phyloP scores from a whole-genome alignment of 30 jellyfish, hydroid and myxozoan genomes.

The Cassiopea andromeda region DNA sequence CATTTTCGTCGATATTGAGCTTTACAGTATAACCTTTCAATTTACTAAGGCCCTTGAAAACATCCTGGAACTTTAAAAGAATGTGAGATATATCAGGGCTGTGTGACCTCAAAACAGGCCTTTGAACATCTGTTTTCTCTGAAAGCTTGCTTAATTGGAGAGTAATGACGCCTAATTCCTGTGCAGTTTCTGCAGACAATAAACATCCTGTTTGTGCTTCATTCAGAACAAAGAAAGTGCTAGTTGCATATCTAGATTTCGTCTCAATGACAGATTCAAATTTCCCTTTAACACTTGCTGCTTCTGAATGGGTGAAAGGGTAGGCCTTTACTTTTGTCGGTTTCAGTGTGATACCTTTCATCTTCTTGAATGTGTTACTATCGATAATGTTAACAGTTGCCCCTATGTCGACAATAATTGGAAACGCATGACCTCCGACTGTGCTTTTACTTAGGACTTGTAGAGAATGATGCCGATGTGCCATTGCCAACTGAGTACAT shows the following conservation, averaged over 20 bases:
- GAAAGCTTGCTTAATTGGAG: slow-evolving; percentile 1
- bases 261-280: slow-evolving; percentile 21
- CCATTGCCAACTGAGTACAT: too few relatives aligned
- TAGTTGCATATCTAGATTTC: slow-evolving; percentile 7
- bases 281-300: slow-evolving; percentile 8
- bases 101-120: neutral
- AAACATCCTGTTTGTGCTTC: neutral
- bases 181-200: slow-evolving; percentile 8
- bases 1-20: too few relatives aligned
- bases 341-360: neutral
- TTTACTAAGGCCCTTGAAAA: slow-evolving; percentile 22
- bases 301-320: neutral
- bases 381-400: neutral
- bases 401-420: neutral
- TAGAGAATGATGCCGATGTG: too few relatives aligned
- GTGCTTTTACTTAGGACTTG: too few relatives aligned
- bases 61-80: neutral
- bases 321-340: neutral
- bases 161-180: slow-evolving; percentile 7
- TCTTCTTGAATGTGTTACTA: neutral
- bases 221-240: slow-evolving; percentile 11
- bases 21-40: neutral
- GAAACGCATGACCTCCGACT: too few relatives aligned
- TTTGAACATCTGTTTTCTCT: neutral
- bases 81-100: neutral